These are phyloP conservation scores for Peromyscus aztecus DNA, from an alignment of 2,797 vertebrate genomes.

Conservation along the genomic window DNA sequence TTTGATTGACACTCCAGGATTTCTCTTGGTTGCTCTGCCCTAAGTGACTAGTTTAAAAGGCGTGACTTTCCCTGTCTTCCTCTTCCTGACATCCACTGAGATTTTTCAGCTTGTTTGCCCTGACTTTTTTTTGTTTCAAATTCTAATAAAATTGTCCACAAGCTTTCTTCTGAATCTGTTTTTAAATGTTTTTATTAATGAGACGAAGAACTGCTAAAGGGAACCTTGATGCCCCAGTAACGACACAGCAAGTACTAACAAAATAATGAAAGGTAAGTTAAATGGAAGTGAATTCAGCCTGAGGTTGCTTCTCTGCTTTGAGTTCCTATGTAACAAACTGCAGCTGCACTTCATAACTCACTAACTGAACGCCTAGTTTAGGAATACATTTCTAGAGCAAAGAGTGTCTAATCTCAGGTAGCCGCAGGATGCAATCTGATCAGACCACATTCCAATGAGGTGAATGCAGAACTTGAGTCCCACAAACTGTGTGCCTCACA, in stretches of 20 bases:
- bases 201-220: background rate
- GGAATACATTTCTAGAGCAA: background rate
- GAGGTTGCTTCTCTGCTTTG: background rate
- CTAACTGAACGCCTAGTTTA: background rate
- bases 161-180: background rate
- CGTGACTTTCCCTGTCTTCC: too few species aligned
- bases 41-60: background rate
- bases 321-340: background rate
- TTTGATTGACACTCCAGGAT: background rate
- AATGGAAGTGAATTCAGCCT: background rate
- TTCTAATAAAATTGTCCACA: background rate
- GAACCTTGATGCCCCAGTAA: background rate
- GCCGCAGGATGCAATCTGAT: background rate
- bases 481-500: too few species aligned
- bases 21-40: background rate
- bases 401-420: background rate
- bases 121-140: background rate
- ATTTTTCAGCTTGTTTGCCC: background rate
- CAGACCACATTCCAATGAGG: background rate
- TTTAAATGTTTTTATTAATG: background rate
- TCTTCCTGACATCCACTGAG: background rate
- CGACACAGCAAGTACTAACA: background rate
- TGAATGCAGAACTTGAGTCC: background rate
- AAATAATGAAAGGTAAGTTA: background rate
- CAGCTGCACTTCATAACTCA: background rate